Evolutionary conservation across 2,888 invertebrate genomes (phyloP), one percentile per base, ranked within the genome.

Genomic region (Torymus aiolomorphi): DNA sequence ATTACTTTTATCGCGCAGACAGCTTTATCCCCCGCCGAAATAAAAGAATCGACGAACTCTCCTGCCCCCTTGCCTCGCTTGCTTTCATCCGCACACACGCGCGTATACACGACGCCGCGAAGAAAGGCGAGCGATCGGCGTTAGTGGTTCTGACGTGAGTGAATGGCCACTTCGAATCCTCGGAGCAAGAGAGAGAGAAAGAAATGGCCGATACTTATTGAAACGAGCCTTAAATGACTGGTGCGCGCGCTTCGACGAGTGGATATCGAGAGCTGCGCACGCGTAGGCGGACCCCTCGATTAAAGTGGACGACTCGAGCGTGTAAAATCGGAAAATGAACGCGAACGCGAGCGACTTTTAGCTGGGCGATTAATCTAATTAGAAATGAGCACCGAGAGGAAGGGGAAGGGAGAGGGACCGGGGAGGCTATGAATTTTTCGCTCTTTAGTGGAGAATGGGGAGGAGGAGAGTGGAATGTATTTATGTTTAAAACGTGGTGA

Each of bases 181-280:
- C 13, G 42, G 0, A 42, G 42, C 42, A 8, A 42, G 42, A 42
- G 42, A 31, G 4, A 31, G 31, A 42, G 49, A 73, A 67, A 65
- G 69, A 56, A 56, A 62, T 11, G 49, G 13, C 8, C 73, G 67
- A 78, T 72, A 72, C 72, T 78, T 18, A 61, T 73, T 74, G 73
- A 65, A 78, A 69, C 73, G 78, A 78, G 67, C 56, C 24, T 62
- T 62, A 49, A 78, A 78, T 69, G 78, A 42, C 71, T 31, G 16
- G 49, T 54, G 42, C 5, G 42, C 8, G 42, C 5, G 42, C 8
- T 8, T 42, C 42, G 42, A 42, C 42, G 42, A 42, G 42, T 42
- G 8, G 42, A 42, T 42, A 42, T 42, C 42, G 42, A 42, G 42
- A 42, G 42, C 8, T 8, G 42, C 49, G 16, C 49, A 13, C 49